Base-by-base conservation (phyloP, 2,113 vertebrate genomes). In the Pyxicephalus adspersus region DNA sequence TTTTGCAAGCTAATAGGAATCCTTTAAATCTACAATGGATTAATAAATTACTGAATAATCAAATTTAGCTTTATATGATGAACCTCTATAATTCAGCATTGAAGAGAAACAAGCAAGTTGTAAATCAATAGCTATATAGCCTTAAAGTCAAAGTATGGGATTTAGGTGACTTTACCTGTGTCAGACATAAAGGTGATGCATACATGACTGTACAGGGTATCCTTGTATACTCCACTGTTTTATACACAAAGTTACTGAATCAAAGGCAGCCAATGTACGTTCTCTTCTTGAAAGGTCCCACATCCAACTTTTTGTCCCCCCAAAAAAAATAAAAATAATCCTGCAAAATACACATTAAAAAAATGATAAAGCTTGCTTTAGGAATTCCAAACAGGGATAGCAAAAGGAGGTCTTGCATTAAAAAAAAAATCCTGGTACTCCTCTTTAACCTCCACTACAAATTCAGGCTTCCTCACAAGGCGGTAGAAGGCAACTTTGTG, bases 121-220 rank as follows among this genome's bases (percentile, higher is more conserved):
- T 58, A 23, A 80, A 45, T 38, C 29, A 61, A 23, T 18, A 19
- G 9, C 29, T 50, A 5, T 20, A 51, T 3, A 76, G 2, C 38
- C 15, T 16, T 58, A 29, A 22, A 64, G 45, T 64, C 13, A 45
- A 72, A 77, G 16, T 18, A 74, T 38, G 22, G n/a, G 45, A 26
- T 65, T 7, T 16, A 70, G 45, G 50, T 16, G 5, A 64, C 45
- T 82, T 82, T 82, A 82, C 80, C 80, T 82, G 80, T n/a, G 80
- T 82, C 61, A 82, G 71, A 29, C 80, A 82, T 82, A 82, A 75
- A 82, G 80, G 80, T 66, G 80, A 82, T 29, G 80, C 70, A 58
- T 82, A 82, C 80, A 82, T 82, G 61, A 34, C 64, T 65, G 80
- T 28, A 51, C 38, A 75, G 61, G 29, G 51, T 16, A 66, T 73